Percentiles rank a stretch among this genome's conserved stretches.
Evolutionary conservation across 2,888 invertebrate genomes (phyloP).

Genomic region (Eristalis tenax): DNA sequence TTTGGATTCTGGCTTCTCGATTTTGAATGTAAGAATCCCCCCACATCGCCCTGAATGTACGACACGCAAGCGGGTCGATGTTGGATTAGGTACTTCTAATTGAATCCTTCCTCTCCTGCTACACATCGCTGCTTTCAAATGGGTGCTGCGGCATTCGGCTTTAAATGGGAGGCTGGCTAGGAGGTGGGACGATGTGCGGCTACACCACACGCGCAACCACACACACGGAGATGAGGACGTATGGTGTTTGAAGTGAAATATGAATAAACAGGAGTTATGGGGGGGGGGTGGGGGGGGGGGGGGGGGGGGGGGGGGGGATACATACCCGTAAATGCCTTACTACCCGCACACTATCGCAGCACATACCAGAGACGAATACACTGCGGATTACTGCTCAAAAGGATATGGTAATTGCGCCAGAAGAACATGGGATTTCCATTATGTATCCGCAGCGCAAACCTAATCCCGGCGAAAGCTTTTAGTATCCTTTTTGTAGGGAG

Average conservation of each 20-base stretch:
- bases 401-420: conserved; percentile 38
- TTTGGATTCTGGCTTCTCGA: conserved; percentile 19
- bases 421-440: conserved; percentile 53
- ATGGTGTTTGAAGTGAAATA: conserved; percentile 23
- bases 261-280: conserved; percentile 50
- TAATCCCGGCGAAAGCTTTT: conserved; percentile 27
- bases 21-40: background rate
- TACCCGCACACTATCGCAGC: conserved; percentile 13
- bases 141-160: conserved; percentile 3
- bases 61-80: conserved; percentile 27
- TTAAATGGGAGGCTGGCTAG: background rate
- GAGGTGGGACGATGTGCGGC: conserved; percentile 34
- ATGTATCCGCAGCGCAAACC: conserved; percentile 1
- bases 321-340: conserved; percentile 46
- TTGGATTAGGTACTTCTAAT: conserved; percentile 62
- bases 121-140: background rate
- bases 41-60: conserved; percentile 5
- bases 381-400: conserved; percentile 21
- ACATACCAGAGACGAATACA: background rate
- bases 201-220: background rate
- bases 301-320: conserved; percentile 19
- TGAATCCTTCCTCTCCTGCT: conserved; percentile 44
- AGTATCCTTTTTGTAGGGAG: conserved; percentile 22
- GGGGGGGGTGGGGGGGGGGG: conserved; percentile 5
- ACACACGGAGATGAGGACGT: background rate